Base-by-base conservation (phyloP, 1,140 invertebrate genomes). In the Tetramorium alpestre region DNA sequence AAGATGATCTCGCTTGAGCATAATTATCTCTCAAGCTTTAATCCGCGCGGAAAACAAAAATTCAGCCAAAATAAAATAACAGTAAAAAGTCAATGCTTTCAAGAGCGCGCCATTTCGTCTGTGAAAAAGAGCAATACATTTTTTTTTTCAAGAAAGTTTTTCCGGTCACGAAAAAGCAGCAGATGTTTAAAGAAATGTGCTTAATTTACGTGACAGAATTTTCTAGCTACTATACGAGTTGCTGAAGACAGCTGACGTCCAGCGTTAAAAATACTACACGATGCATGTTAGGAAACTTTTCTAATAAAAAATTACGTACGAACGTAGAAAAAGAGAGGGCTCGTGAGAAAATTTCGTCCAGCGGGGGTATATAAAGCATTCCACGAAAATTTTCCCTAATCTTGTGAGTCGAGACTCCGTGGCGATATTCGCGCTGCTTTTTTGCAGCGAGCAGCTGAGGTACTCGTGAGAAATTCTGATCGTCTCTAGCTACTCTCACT, bases 391-490 rank as follows among this genome's bases (percentile, higher is more conserved):
- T 87, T 73, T 70, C 44, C 44, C 76, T 72, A 62, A 81, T 81
- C 54, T 73, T 85, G 58, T 33, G 54, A 49, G 47, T 82, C 41
- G 41, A 22, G 33, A 72, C 38, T 81, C 6, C 38, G 65, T 25
- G 25, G 67, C 7, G 41, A 82, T 84, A 73, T 84, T 88, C 56
- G 41, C 49, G 70, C 51, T 72, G 44, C 11, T 82, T 90, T 90
- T 85, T 81, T 85, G 47, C 77, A 38, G 16, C 28, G 16, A 75
- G 49, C 86, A 90, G 89, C 80, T 86, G 89, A 77, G 13, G 65
- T 87, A 78, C 56, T 90, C 91, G 91, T 91, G 91, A 91, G 91
- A 91, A 91, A 88, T 86, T 51, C 25, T 10, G 18, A 47, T 60
- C 47, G 54, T 65, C 54, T 47, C 65, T 51, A 54, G 18, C 18